Evolutionary conservation across 2,888 invertebrate species (phyloP).

Genomic region (Eumacrocentrus americanus): DNA sequence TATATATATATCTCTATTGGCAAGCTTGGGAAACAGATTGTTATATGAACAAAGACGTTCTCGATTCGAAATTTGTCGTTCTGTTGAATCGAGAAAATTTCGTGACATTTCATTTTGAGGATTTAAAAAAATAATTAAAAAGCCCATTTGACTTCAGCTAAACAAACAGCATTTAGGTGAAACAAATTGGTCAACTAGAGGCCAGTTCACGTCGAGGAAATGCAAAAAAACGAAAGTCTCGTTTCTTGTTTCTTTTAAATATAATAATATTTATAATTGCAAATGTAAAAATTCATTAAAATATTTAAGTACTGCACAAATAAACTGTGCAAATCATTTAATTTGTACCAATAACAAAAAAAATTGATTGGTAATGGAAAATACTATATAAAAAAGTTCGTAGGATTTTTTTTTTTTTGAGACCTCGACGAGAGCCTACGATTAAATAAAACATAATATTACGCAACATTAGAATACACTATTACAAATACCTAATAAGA

Average conservation of each 20-base stretch:
- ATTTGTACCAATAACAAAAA: not conserved
- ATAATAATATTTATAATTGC: not conserved
- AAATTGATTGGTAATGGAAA: not conserved
- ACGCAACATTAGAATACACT: constrained; percentile 39
- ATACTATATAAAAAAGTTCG: not conserved
- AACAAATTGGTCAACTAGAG: constrained; percentile 49
- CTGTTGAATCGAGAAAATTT: constrained; percentile 51
- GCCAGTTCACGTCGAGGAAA: not conserved
- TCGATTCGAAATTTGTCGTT: constrained; percentile 43
- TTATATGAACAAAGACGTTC: constrained; percentile 36
- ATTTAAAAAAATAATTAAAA: constrained; percentile 30
- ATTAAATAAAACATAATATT: constrained; percentile 46
- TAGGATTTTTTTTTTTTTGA: constrained; percentile 10
- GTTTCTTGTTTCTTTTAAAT: not conserved
- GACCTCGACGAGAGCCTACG: constrained; percentile 6
- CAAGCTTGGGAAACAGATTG: constrained; percentile 48
- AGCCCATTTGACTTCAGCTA: constrained; percentile 58
- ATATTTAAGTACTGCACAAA: constrained; percentile 20
- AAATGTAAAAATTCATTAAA: constrained; percentile 9
- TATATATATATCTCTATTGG: constrained; percentile 43
- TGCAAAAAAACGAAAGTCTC: not conserved
- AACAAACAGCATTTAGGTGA: constrained; percentile 59
- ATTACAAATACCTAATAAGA: constrained; percentile 50
- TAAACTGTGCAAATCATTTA: constrained; percentile 3
- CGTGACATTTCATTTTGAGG: constrained; percentile 32